phyloP scores from a whole-genome alignment of 2,113 vertebrate species.

The Solea senegalensis region DNA sequence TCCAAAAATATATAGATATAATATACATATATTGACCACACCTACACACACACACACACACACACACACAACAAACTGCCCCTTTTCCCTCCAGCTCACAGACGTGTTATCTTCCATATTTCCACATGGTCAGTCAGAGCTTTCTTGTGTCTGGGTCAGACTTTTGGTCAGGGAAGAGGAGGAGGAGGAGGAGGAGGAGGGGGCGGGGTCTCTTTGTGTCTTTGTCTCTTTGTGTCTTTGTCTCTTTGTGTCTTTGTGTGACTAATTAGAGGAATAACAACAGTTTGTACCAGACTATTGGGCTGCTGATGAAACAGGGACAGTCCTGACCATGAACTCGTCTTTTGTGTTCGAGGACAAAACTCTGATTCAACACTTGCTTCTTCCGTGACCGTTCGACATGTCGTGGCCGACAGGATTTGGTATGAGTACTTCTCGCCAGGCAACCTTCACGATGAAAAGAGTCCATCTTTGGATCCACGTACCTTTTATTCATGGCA shows the following conservation, averaged over 20 bases:
- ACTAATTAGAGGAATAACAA: constrained; percentile 52
- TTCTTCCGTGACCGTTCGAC: too few species aligned
- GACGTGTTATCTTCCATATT: constrained; percentile 29
- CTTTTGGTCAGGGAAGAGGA: neutral
- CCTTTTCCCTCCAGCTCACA: neutral
- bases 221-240: constrained; percentile 25
- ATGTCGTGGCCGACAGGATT: too few species aligned
- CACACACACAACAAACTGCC: neutral
- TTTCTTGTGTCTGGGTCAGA: neutral
- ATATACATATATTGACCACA: too few species aligned
- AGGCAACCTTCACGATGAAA: too few species aligned
- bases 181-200: constrained; percentile 10
- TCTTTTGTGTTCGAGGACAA: neutral
- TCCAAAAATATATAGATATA: too few species aligned
- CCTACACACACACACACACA: too few species aligned
- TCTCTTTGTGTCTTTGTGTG: constrained; percentile 17
- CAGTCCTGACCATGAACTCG: constrained; percentile 35
- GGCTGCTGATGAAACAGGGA: constrained; percentile 56
- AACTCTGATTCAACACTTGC: neutral
- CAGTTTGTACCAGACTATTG: constrained; percentile 41
- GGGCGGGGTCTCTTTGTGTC: constrained; percentile 28
- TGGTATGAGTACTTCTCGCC: too few species aligned
- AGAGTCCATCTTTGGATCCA: too few species aligned
- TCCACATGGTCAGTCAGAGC: constrained; percentile 19
- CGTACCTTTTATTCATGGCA: too few species aligned